Evolutionary conservation across 2,113 vertebrate genomes (phyloP).

Genomic region (Polyodon spathula): DNA sequence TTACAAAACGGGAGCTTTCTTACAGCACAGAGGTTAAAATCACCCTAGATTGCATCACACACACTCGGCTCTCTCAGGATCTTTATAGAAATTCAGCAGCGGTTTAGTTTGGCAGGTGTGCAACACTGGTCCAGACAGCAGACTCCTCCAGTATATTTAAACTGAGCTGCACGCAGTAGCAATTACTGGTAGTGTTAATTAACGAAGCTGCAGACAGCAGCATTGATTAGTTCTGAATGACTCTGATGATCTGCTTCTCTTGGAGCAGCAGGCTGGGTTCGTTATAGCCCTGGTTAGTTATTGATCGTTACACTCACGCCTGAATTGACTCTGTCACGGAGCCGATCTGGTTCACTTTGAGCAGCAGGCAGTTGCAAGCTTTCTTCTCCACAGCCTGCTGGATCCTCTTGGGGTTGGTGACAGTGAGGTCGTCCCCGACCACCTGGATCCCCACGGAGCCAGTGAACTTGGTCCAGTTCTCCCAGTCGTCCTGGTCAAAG

Average conservation of each 20-base stretch:
- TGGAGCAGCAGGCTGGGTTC: not conserved
- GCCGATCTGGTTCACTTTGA: constrained; percentile 87
- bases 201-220: too few relatives aligned
- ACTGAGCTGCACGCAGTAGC: not conserved
- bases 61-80: too few relatives aligned
- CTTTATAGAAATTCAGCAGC: too few relatives aligned
- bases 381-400: constrained; percentile 70
- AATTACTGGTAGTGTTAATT: too few relatives aligned
- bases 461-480: constrained; percentile 70
- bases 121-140: too few relatives aligned
- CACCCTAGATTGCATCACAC: too few relatives aligned
- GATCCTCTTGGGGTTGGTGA: constrained; percentile 83
- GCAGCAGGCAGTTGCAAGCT: constrained; percentile 79
- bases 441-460: constrained; percentile 67
- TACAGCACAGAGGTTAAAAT: too few relatives aligned
- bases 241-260: not conserved
- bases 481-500: constrained; percentile 87
- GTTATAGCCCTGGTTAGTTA: not conserved
- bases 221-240: not conserved
- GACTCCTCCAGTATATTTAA: too few relatives aligned
- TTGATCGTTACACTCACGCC: constrained; percentile 57
- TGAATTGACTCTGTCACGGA: constrained; percentile 76
- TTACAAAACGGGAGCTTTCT: not conserved
- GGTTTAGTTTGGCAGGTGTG: too few relatives aligned
- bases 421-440: constrained; percentile 78